Evolutionary conservation across 2,797 vertebrate species (phyloP).

Genomic region (Chanos chanos): DNA sequence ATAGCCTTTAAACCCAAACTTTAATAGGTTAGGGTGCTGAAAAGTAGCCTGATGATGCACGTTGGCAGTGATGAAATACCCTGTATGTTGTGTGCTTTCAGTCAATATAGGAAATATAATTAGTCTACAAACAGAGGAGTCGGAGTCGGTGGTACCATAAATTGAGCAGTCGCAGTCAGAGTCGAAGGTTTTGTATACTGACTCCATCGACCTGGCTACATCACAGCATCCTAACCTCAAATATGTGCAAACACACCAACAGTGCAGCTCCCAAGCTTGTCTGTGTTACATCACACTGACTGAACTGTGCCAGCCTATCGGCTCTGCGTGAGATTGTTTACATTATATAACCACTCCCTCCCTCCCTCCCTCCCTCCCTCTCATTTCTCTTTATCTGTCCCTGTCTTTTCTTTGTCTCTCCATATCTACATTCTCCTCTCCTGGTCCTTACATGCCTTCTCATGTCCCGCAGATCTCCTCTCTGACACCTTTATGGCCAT

Average conservation of each 20-base stretch:
- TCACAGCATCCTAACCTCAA: not conserved
- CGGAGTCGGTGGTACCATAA: too few relatives aligned
- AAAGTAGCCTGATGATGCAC: too few relatives aligned
- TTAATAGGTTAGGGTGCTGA: too few relatives aligned
- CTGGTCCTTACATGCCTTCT: not conserved
- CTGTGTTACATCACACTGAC: slow-evolving; percentile 28
- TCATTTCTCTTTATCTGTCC: not conserved
- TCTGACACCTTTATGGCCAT: not conserved
- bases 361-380: not conserved
- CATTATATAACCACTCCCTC: slow-evolving; percentile 18
- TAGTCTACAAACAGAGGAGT: too few relatives aligned
- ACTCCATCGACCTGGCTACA: too few relatives aligned
- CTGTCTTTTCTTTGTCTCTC: not conserved
- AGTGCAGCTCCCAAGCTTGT: too few relatives aligned
- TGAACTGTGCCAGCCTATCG: slow-evolving; percentile 15
- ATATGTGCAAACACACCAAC: not conserved
- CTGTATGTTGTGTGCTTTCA: too few relatives aligned
- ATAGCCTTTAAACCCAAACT: too few relatives aligned
- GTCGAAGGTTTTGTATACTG: too few relatives aligned
- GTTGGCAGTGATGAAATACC: too few relatives aligned
- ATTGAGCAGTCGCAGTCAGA: too few relatives aligned
- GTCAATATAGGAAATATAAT: too few relatives aligned
- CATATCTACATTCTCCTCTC: not conserved
- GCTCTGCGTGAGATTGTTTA: slow-evolving; percentile 4
- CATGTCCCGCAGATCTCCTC: not conserved